A percentile compares a stretch with the other conserved stretches of the same genome.
phyloP scores from a whole-genome alignment of 2,888 invertebrate genomes.

The Liodrosophila aerea region DNA sequence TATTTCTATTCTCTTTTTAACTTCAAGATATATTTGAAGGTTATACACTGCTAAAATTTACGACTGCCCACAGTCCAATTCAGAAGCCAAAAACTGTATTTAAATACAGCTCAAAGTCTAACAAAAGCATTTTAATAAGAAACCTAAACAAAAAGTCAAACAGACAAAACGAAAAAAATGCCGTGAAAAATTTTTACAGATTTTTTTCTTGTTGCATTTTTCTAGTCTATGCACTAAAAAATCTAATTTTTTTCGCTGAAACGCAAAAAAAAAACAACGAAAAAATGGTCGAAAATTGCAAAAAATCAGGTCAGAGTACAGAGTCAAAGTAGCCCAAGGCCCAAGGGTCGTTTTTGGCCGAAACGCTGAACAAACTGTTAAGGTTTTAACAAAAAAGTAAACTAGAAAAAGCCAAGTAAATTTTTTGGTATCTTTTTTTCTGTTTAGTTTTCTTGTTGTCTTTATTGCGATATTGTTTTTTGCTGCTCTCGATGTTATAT shows the following conservation, averaged over 20 bases:
- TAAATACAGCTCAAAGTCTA: neutral
- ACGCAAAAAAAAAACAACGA: slow-evolving; percentile 38
- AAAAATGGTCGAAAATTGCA: slow-evolving; percentile 53
- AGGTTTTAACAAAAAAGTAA: slow-evolving; percentile 42
- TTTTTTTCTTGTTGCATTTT: too few species aligned
- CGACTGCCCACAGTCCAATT: slow-evolving; percentile 6
- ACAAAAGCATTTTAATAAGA: slow-evolving; percentile 40
- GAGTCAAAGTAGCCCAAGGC: slow-evolving; percentile 8
- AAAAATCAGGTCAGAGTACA: slow-evolving; percentile 69
- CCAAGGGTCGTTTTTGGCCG: slow-evolving; percentile 58
- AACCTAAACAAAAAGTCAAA: slow-evolving; percentile 43
- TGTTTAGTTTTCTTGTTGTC: slow-evolving; percentile 10
- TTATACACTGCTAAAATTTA: slow-evolving; percentile 5
- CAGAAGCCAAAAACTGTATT: slow-evolving; percentile 2
- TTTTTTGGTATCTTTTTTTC: slow-evolving; percentile 44
- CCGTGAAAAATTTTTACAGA: slow-evolving; percentile 15
- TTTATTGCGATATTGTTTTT: slow-evolving; percentile 64
- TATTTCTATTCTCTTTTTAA: too few species aligned
- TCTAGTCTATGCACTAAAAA: slow-evolving; percentile 60
- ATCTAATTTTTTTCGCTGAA: slow-evolving; percentile 76
- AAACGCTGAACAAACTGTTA: slow-evolving; percentile 54
- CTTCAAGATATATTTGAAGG: slow-evolving; percentile 30
- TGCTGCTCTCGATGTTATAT: slow-evolving; percentile 72
- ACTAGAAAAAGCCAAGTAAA: slow-evolving; percentile 42
- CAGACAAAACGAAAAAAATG: neutral